These are phyloP conservation scores for Aphaenogaster floridana DNA, from an alignment of 1,140 invertebrate genomes.

Conservation along the genomic window DNA sequence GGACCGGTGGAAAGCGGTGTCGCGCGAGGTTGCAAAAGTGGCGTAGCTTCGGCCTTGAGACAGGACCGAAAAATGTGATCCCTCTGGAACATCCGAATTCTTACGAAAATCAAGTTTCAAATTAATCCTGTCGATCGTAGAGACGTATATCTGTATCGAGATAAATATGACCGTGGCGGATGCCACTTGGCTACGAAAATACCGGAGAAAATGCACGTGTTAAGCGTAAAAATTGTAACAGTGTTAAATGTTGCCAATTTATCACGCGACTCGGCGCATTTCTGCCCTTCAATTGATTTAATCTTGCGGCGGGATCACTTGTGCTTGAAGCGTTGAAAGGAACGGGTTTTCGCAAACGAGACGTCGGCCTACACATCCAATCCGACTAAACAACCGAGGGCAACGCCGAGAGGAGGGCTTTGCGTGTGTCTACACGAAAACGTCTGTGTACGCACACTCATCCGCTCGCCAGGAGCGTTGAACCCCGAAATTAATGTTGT, in stretches of 20 bases:
- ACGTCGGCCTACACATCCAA: slow-evolving; percentile 22
- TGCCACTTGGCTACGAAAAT: not conserved
- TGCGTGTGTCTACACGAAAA: slow-evolving; percentile 74
- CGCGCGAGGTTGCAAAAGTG: slow-evolving; percentile 40
- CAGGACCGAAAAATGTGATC: slow-evolving; percentile 19
- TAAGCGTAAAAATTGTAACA: not conserved
- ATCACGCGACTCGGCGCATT: not conserved
- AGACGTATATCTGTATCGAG: not conserved
- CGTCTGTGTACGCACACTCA: slow-evolving; percentile 63
- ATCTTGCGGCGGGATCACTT: slow-evolving; percentile 8
- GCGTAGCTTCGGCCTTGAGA: slow-evolving; percentile 45
- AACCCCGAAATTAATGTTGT: slow-evolving; percentile 81
- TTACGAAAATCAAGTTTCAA: not conserved
- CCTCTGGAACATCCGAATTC: not conserved
- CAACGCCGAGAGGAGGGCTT: slow-evolving; percentile 60
- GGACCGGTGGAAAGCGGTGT: slow-evolving; percentile 15
- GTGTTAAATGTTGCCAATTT: not conserved
- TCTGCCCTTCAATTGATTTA: not conserved
- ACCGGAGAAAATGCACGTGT: not conserved
- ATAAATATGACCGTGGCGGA: not conserved
- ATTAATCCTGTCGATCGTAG: not conserved
- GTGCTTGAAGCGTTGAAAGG: slow-evolving; percentile 7
- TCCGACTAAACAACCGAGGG: slow-evolving; percentile 37
- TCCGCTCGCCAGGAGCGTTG: slow-evolving; percentile 76
- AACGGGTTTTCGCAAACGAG: slow-evolving; percentile 43